Percentiles rank a stretch among this genome's conserved stretches.
These are phyloP conservation scores for Tauraco hartlaubi DNA, from an alignment of 2,797 vertebrate genomes.

Conservation along the genomic window DNA sequence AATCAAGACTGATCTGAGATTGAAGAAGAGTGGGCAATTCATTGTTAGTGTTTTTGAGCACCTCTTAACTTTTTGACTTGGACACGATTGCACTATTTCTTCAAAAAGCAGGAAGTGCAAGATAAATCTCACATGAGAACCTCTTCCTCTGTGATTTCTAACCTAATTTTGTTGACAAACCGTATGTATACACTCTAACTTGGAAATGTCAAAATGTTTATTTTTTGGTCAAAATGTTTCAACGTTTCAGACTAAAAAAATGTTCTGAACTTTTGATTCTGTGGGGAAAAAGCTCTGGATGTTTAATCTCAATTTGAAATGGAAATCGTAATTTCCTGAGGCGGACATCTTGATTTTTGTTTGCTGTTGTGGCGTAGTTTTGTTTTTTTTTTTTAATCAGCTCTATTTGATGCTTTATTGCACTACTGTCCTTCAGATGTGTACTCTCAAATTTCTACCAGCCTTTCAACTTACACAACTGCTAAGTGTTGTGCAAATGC, in stretches of 20 bases:
- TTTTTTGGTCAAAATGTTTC: constrained; percentile 48
- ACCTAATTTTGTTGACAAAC: constrained; percentile 59
- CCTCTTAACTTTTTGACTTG: constrained; percentile 47
- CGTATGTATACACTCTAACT: constrained; percentile 31
- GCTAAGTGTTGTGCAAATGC: not conserved
- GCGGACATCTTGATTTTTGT: not conserved
- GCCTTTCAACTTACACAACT: not conserved
- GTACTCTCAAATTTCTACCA: not conserved
- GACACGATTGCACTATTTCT: not conserved
- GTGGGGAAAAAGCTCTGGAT: accelerated
- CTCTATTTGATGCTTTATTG: not conserved
- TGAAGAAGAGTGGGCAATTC: not conserved
- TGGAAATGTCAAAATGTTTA: constrained; percentile 51
- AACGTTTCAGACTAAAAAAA: not conserved
- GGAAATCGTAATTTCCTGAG: not conserved
- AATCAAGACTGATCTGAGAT: constrained; percentile 16
- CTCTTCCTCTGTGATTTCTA: constrained; percentile 45
- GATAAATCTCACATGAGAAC: constrained; percentile 58
- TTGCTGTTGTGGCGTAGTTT: too few relatives aligned
- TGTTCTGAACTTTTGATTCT: not conserved
- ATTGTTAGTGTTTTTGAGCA: constrained; percentile 32
- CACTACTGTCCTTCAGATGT: not conserved
- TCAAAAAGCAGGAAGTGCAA: constrained; percentile 53
- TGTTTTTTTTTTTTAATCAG: not conserved
- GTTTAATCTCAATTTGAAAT: not conserved